Evolutionary conservation across 2,888 invertebrate species (phyloP).

Genomic region (Xanthostigma xanthostigma): DNA sequence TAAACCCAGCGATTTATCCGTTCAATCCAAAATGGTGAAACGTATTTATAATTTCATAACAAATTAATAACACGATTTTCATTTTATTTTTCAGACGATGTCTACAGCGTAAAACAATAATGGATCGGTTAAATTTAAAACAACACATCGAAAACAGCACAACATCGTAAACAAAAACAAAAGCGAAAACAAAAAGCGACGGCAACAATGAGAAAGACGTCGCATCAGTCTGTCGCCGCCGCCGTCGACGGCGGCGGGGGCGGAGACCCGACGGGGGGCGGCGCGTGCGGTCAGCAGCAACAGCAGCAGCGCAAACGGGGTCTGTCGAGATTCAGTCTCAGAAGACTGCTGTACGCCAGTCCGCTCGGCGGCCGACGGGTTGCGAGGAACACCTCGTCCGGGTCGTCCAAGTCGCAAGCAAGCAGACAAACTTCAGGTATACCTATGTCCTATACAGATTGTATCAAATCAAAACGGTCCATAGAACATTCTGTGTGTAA

Average conservation of each 20-base stretch:
- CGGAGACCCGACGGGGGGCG: neutral
- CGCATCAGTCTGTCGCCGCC: conserved; percentile 25
- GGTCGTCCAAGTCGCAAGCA: conserved; percentile 18
- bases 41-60: too few species aligned
- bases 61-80: too few species aligned
- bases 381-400: conserved; percentile 18
- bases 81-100: too few species aligned
- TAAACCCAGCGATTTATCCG: too few species aligned
- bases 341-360: conserved; percentile 53
- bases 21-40: too few species aligned
- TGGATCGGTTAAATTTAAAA: too few species aligned
- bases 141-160: too few species aligned
- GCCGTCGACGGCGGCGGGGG: neutral
- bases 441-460: too few species aligned
- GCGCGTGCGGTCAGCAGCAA: conserved; percentile 22
- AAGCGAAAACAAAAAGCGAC: conserved; percentile 18
- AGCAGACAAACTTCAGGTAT: too few species aligned
- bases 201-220: conserved; percentile 29
- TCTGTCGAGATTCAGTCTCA: conserved; percentile 46
- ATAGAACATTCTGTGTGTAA: too few species aligned
- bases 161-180: neutral
- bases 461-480: too few species aligned
- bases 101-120: too few species aligned
- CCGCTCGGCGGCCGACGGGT: conserved; percentile 52
- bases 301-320: conserved; percentile 25